Percentiles rank a stretch among this genome's conserved stretches.
Conservation (phyloP, 1,140 invertebrate genomes). For the Octopus bimaculoides region DNA sequence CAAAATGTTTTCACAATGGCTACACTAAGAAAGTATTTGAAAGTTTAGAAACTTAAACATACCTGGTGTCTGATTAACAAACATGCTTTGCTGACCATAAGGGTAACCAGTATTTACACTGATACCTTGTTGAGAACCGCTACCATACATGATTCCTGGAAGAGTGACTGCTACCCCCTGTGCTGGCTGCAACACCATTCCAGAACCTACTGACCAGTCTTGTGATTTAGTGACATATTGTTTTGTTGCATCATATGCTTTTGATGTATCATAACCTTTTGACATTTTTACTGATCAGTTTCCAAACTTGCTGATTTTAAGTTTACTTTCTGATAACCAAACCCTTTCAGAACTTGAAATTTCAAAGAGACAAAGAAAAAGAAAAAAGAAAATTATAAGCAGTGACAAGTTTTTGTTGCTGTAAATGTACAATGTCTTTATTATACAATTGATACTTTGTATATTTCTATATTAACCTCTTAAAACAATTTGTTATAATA, state of each 20-base stretch:
- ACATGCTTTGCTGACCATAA: background rate
- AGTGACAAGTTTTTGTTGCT: no score
- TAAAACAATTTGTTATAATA: no score
- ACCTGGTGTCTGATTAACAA: background rate
- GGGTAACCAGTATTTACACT: background rate
- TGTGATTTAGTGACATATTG: background rate
- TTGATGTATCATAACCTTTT: conserved; percentile 4
- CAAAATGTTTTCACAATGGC: no score
- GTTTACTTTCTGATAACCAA: no score
- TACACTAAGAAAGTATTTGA: no score
- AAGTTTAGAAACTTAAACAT: background rate
- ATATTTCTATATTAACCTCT: no score
- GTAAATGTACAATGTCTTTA: no score
- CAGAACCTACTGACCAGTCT: background rate
- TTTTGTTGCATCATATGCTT: background rate
- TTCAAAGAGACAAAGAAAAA: no score
- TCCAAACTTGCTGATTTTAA: no score
- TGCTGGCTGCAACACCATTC: background rate
- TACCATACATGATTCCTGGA: background rate
- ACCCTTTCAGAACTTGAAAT: no score
- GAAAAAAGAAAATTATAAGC: no score
- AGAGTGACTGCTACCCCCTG: background rate
- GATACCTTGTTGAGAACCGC: background rate
- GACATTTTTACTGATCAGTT: background rate
- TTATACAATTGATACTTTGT: no score